Base-by-base conservation (phyloP, 1,140 invertebrate species). In the Tetramorium alpestre region DNA sequence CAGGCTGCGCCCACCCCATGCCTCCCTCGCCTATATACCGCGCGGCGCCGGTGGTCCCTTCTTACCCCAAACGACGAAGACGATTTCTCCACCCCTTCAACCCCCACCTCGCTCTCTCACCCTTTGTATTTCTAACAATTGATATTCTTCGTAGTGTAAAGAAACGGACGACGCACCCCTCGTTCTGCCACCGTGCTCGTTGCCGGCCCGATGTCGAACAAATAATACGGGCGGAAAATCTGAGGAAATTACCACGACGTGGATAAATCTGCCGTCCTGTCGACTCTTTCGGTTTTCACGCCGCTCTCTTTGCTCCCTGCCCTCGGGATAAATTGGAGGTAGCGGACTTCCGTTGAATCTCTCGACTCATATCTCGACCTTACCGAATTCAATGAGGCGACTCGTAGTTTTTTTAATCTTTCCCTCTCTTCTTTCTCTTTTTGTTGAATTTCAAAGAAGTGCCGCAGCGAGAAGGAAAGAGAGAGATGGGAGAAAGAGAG, bases 121-220 rank as follows among this genome's bases (percentile, higher is more conserved):
- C 94, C 94, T 95, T 95, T 95, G 95, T 95, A 93, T 94, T 95
- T 94, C 93, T 93, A 95, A 95, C 95, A 95, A 95, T 95, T 95
- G 95, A 95, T 95, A 95, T 95, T 95, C 95, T 95, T 95, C 94
- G 88, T 91, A 95, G 92, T 93, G 94, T 89, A 95, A 95, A 95
- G 94, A 95, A 95, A 95, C 94, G 95, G 94, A 95, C 78, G 85
- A 64, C 67, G 76, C 78, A 84, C 62, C 64, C 90, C 81, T 81
- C 44, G 64, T 81, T 67, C 76, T 64, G 47, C 47, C 70, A 28
- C 51, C 49, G 13, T 22, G 11, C 69, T 87, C 80, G 78, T 73
- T 62, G 70, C 25, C 87, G 81, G 85, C 85, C 82, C 88, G 92
- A 94, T 94, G 94, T 94, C 94, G 94, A 94, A 95, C 94, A 94